Percentiles rank a stretch among this genome's conserved stretches.
These are phyloP conservation scores for Ephestia elutella DNA, from an alignment of 1,140 invertebrate species.

Conservation along the genomic window DNA sequence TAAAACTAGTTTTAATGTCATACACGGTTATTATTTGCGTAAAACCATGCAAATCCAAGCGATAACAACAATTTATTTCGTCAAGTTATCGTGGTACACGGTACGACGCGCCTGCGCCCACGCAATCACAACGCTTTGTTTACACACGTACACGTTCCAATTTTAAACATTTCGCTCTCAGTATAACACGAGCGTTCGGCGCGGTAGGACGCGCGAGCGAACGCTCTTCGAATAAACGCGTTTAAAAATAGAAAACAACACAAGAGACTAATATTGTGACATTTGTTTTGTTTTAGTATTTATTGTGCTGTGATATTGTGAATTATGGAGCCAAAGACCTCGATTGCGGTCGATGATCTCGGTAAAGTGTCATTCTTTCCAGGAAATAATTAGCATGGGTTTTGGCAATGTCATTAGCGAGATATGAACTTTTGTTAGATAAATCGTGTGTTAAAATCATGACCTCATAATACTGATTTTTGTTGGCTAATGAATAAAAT, in stretches of 20 bases:
- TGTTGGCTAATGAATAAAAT: too few relatives aligned
- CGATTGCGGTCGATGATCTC: constrained; percentile 43
- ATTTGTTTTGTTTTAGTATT: not conserved
- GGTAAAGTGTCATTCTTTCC: constrained; percentile 22
- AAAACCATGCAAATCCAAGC: not conserved
- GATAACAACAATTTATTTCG: not conserved
- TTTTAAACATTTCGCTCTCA: constrained; percentile 18
- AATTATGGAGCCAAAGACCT: constrained; percentile 32
- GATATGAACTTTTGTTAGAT: not conserved
- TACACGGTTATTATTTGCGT: not conserved
- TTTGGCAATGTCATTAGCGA: not conserved
- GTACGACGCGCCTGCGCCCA: constrained; percentile 20
- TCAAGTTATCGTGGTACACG: not conserved
- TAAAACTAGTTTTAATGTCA: too few relatives aligned
- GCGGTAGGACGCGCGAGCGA: constrained; percentile 27
- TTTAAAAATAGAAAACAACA: constrained; percentile 9
- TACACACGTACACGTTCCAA: constrained; percentile 26
- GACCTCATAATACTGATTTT: too few relatives aligned
- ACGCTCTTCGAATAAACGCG: not conserved
- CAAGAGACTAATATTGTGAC: not conserved
- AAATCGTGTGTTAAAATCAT: too few relatives aligned
- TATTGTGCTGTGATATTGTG: constrained; percentile 10
- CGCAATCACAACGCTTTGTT: constrained; percentile 39
- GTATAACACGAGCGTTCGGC: constrained; percentile 28
- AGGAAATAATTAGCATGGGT: not conserved